Evolutionary conservation across 2,113 vertebrate genomes (phyloP).

Genomic region (Hippocampus abdominalis): DNA sequence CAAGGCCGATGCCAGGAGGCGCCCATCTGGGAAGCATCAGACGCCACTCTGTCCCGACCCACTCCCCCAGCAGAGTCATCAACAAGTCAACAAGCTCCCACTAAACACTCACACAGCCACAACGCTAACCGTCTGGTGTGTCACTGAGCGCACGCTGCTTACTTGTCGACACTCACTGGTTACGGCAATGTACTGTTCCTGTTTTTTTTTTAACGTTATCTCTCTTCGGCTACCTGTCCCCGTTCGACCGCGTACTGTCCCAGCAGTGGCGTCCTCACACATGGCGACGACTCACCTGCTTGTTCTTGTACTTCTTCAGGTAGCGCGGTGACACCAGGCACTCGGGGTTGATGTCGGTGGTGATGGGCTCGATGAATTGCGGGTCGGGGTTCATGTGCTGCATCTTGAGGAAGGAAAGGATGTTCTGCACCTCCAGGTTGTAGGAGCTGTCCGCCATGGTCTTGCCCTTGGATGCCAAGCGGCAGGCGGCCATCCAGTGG

Average conservation of each 20-base stretch:
- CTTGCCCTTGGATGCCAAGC: conserved; percentile 96
- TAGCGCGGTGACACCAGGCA: conserved; percentile 96
- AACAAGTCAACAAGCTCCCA: conserved; percentile 41
- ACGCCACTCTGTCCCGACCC: conserved; percentile 15
- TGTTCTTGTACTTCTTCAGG: conserved; percentile 97
- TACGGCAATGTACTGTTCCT: neutral
- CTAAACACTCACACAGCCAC: conserved; percentile 16
- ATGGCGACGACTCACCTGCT: conserved; percentile 77
- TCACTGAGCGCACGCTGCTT: neutral
- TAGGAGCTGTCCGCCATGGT: conserved; percentile 99
- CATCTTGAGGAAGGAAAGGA: conserved; percentile 98
- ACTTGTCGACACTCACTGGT: neutral
- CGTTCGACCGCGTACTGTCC: too few relatives aligned
- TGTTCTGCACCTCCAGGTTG: conserved; percentile 95
- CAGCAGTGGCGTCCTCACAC: too few relatives aligned
- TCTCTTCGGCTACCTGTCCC: too few relatives aligned
- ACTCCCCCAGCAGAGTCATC: conserved; percentile 18
- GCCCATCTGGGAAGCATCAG: conserved; percentile 59
- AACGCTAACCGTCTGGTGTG: neutral
- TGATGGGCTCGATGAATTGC: conserved; percentile 90
- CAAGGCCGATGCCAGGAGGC: conserved; percentile 54
- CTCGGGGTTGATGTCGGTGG: conserved; percentile 91
- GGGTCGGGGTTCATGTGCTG: conserved; percentile 97
- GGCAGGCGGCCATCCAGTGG: conserved; percentile 98
- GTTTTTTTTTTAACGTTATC: neutral